These are phyloP conservation scores for Leuciscus idus DNA, from an alignment of 2,113 vertebrate species.

Conservation along the genomic window DNA sequence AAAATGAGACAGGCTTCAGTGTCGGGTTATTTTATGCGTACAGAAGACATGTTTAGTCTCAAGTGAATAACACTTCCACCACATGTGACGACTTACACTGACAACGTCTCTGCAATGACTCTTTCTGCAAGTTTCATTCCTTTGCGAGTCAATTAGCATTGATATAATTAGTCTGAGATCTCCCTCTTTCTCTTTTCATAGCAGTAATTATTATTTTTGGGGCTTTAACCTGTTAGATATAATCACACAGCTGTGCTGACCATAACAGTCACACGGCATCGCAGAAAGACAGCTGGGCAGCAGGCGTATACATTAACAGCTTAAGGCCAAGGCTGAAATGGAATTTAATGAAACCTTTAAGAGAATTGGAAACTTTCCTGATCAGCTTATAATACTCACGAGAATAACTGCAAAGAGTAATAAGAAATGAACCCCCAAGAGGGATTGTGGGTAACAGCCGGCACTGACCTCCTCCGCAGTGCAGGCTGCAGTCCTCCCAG, in stretches of 20 bases:
- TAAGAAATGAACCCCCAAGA: not conserved
- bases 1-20: not conserved
- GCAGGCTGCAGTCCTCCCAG: conserved; percentile 91
- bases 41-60: not conserved
- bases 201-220: not conserved
- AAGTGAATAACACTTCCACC: not conserved
- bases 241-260: conserved; percentile 7
- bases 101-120: not conserved
- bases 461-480: conserved; percentile 92
- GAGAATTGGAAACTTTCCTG: not conserved
- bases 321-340: not conserved
- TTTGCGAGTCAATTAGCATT: not conserved
- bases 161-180: not conserved
- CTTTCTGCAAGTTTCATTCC: not conserved
- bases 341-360: not conserved
- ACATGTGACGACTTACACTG: not conserved
- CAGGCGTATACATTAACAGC: not conserved
- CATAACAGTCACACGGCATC: not conserved
- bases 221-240: not conserved
- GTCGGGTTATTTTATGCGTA: not conserved
- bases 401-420: not conserved
- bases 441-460: not conserved
- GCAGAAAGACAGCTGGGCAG: conserved; percentile 26
- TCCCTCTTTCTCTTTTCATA: not conserved
- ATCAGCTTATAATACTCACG: not conserved